A percentile compares a stretch with the other conserved stretches of the same genome.
phyloP scores from a whole-genome alignment of 2,797 vertebrate species.

The Atherinosoma microstoma region DNA sequence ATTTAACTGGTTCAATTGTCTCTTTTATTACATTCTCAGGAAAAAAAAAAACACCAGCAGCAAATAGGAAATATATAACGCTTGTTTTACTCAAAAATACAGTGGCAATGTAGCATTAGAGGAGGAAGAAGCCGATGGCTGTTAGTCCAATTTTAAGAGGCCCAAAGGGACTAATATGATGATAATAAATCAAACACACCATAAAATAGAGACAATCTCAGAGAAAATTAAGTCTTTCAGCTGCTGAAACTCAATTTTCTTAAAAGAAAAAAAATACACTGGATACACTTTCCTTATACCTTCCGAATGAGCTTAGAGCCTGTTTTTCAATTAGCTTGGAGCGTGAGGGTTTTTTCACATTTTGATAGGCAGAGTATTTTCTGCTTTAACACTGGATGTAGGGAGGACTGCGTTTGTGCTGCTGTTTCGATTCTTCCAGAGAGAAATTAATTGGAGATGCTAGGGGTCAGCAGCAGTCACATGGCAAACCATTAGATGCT shows the following conservation, averaged over 20 bases:
- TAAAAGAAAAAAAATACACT: background rate
- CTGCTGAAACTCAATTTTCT: background rate
- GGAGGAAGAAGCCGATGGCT: constrained; percentile 32
- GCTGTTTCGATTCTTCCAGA: background rate
- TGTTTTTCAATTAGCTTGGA: no score
- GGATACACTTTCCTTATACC: background rate
- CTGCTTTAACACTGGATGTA: background rate
- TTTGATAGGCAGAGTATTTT: no score
- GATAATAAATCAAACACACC: constrained; percentile 32
- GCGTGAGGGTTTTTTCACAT: no score
- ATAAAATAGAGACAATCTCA: constrained; percentile 14
- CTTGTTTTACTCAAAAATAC: constrained; percentile 26
- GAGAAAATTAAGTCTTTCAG: background rate
- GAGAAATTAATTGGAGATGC: no score
- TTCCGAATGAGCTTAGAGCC: background rate
- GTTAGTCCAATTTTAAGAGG: constrained; percentile 33
- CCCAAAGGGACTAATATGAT: constrained; percentile 23
- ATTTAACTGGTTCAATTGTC: constrained; percentile 54
- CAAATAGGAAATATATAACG: constrained; percentile 26
- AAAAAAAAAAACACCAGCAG: constrained; percentile 44
- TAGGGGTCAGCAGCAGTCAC: no score
- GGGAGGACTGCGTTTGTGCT: background rate
- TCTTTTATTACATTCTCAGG: constrained; percentile 57
- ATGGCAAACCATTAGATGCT: no score
- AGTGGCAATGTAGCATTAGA: constrained; percentile 23